Evolutionary conservation across 2,113 vertebrate genomes (phyloP).

Genomic region (Neodontobutis hainanensis): DNA sequence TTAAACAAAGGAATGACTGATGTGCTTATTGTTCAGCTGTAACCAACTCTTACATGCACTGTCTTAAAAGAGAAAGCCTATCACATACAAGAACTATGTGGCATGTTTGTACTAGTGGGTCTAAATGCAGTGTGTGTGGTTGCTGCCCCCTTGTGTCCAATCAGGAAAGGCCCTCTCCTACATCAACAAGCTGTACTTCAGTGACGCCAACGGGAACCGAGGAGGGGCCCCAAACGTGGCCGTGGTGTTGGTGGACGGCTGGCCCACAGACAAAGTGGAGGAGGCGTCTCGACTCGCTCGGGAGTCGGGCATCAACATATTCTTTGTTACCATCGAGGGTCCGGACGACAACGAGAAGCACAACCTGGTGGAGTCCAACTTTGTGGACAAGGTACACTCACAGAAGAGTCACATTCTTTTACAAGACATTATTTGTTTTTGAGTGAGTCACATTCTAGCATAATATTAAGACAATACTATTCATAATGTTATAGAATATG

Average conservation of each 20-base stretch:
- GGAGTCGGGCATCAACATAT: conserved; percentile 97
- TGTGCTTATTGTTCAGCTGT: too few relatives aligned
- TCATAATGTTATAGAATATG: too few relatives aligned
- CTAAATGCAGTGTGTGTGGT: neutral
- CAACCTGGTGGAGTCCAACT: conserved; percentile 86
- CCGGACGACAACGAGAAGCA: conserved; percentile 89
- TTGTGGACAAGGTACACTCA: conserved; percentile 91
- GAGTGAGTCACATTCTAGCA: too few relatives aligned
- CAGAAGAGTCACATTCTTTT: too few relatives aligned
- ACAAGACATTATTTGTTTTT: too few relatives aligned
- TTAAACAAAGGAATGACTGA: too few relatives aligned
- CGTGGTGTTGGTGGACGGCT: conserved; percentile 93
- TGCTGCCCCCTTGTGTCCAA: conserved; percentile 64
- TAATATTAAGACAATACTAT: too few relatives aligned
- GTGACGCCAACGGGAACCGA: conserved; percentile 89
- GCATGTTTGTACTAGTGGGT: neutral
- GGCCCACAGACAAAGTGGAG: conserved; percentile 94
- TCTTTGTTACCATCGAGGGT: conserved; percentile 96
- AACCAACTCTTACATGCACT: too few relatives aligned
- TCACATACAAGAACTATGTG: too few relatives aligned
- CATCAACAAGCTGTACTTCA: conserved; percentile 93
- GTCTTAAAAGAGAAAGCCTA: too few relatives aligned
- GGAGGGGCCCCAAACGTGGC: conserved; percentile 90
- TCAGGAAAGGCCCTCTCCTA: conserved; percentile 93
- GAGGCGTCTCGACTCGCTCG: conserved; percentile 90